phyloP scores from a whole-genome alignment of 2,797 vertebrate genomes.

The Anas georgica region DNA sequence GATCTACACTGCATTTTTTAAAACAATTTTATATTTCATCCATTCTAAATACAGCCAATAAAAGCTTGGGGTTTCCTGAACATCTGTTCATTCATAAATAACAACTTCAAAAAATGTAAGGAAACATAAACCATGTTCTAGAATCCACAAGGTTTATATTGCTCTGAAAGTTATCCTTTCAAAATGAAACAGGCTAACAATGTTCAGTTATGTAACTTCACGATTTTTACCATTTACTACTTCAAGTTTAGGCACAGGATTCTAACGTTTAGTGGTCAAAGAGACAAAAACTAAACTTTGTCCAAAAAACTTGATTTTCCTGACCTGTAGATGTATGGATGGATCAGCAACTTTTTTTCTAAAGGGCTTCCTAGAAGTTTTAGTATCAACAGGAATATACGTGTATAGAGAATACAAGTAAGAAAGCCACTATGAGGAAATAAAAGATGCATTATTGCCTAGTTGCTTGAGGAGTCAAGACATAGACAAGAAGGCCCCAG shows the following conservation, averaged over 20 bases:
- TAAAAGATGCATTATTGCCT: neutral
- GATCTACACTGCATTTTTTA: neutral
- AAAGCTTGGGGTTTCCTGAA: constrained; percentile 42
- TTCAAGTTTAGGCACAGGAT: neutral
- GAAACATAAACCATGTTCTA: constrained; percentile 6
- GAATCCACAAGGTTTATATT: neutral
- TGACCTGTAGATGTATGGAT: neutral
- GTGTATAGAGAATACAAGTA: neutral
- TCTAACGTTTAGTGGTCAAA: neutral
- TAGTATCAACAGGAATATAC: neutral
- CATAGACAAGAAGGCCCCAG: neutral
- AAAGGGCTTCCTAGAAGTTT: neutral
- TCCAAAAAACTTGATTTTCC: neutral
- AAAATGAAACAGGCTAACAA: neutral
- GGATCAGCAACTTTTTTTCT: neutral
- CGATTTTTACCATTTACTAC: neutral
- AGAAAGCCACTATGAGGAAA: neutral
- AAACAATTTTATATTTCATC: neutral
- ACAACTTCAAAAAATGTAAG: neutral
- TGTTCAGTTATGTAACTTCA: neutral
- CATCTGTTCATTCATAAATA: constrained; percentile 46
- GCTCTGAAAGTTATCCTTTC: neutral
- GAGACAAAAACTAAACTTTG: neutral
- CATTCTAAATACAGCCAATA: neutral
- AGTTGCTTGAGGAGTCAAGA: neutral